Conservation (phyloP, 2,888 invertebrate species). For the Diploptera punctata region DNA sequence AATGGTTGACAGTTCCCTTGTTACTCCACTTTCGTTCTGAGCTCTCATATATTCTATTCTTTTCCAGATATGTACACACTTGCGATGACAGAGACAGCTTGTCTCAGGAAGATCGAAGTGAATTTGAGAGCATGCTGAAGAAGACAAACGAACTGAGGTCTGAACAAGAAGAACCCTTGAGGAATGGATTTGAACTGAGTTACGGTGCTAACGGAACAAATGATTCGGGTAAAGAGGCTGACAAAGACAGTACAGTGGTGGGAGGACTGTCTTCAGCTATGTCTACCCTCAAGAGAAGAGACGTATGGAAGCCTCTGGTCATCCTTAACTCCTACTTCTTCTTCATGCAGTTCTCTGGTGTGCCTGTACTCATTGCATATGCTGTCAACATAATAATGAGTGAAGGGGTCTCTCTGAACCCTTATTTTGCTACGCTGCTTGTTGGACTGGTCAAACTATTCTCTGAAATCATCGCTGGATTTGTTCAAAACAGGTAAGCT, state of each 20-base stretch:
- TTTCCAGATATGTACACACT: no score
- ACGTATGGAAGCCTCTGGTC: conserved; percentile 57
- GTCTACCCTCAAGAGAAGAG: conserved; percentile 48
- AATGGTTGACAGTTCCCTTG: no score
- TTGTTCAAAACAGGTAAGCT: conserved; percentile 58
- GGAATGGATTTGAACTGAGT: background rate
- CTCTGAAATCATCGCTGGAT: conserved; percentile 56
- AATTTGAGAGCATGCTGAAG: no score
- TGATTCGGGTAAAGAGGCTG: no score
- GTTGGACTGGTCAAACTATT: conserved; percentile 59
- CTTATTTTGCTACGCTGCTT: conserved; percentile 59
- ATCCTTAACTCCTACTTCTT: conserved; percentile 60
- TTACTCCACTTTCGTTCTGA: no score
- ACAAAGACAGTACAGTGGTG: no score
- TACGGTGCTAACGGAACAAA: background rate
- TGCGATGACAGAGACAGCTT: no score
- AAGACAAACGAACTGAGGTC: no score
- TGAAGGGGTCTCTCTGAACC: conserved; percentile 57
- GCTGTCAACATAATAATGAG: conserved; percentile 60
- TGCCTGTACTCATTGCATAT: conserved; percentile 63
- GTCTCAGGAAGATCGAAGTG: no score
- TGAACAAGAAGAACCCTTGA: background rate
- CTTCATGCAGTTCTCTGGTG: conserved; percentile 65
- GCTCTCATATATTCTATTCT: no score
- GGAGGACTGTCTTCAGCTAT: no score